Evolutionary conservation across 2,888 invertebrate species (phyloP).

Genomic region (Chironomus riparius): DNA sequence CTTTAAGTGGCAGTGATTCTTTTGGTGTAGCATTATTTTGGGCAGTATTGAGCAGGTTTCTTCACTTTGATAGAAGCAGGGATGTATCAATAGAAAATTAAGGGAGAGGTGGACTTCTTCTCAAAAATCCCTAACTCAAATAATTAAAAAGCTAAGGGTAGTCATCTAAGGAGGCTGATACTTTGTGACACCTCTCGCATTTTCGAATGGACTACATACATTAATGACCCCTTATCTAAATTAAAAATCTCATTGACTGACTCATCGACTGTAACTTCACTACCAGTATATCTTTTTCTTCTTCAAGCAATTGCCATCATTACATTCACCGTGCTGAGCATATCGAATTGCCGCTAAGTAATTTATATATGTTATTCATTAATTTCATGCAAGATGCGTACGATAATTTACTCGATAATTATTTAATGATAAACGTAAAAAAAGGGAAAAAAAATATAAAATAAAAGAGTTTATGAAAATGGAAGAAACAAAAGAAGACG

Average conservation of each 20-base stretch:
- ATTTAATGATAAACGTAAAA: conserved; percentile 8
- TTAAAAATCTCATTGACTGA: too few species aligned
- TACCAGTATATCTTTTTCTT: neutral
- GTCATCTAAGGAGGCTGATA: too few species aligned
- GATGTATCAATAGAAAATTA: too few species aligned
- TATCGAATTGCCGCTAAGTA: neutral
- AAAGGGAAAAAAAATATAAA: neutral
- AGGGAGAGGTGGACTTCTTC: too few species aligned
- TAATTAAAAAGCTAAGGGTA: too few species aligned
- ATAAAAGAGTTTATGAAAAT: neutral
- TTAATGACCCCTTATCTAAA: too few species aligned
- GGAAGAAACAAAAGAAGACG: neutral
- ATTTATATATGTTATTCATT: neutral
- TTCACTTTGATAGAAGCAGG: too few species aligned
- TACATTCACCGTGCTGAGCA: neutral
- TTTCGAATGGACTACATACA: too few species aligned
- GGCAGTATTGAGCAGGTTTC: too few species aligned
- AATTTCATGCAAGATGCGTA: conserved; percentile 8
- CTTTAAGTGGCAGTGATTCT: neutral
- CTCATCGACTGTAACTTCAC: too few species aligned
- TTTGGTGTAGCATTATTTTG: neutral
- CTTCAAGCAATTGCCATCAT: neutral
- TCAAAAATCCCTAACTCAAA: too few species aligned
- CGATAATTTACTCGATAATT: conserved; percentile 9
- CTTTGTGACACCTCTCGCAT: too few species aligned